Evolutionary conservation across 2,888 invertebrate species (phyloP).

Genomic region (Dorcus hopei): DNA sequence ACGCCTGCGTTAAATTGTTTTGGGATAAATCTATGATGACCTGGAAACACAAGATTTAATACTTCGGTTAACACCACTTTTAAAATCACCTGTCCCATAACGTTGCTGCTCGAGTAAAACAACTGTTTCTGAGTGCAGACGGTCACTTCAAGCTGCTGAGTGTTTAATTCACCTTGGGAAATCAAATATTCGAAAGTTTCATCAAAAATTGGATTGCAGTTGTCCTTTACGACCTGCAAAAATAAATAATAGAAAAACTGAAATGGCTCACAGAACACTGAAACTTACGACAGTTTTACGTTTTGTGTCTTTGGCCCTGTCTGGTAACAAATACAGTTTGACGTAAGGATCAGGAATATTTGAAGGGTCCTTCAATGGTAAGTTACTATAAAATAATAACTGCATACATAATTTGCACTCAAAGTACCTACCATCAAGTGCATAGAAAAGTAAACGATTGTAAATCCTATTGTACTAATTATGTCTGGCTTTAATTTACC

Average conservation of each 20-base stretch:
- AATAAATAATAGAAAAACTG: slow-evolving; percentile 5
- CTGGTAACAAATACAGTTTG: slow-evolving; percentile 81
- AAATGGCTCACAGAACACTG: neutral
- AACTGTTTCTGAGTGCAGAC: slow-evolving; percentile 87
- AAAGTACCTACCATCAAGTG: neutral
- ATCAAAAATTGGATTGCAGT: slow-evolving; percentile 87
- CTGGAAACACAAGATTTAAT: slow-evolving; percentile 48
- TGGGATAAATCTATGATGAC: slow-evolving; percentile 63
- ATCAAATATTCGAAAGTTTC: slow-evolving; percentile 88
- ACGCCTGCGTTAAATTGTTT: slow-evolving; percentile 65
- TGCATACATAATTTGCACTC: neutral
- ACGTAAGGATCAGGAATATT: slow-evolving; percentile 90
- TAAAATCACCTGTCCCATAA: slow-evolving; percentile 66
- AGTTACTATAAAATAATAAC: slow-evolving; percentile 56
- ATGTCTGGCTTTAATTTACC: too few species aligned
- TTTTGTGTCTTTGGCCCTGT: slow-evolving; percentile 80
- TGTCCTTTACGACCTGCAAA: slow-evolving; percentile 72
- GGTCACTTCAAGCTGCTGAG: slow-evolving; percentile 76
- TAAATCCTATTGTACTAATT: too few species aligned
- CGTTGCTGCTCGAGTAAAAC: slow-evolving; percentile 74
- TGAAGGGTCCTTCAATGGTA: slow-evolving; percentile 75
- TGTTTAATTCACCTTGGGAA: slow-evolving; percentile 74
- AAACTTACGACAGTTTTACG: slow-evolving; percentile 72
- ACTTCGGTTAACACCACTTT: neutral
- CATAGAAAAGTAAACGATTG: neutral